phyloP scores from a whole-genome alignment of 2,888 invertebrate species.

The Hirtodrosophila trivittata region DNA sequence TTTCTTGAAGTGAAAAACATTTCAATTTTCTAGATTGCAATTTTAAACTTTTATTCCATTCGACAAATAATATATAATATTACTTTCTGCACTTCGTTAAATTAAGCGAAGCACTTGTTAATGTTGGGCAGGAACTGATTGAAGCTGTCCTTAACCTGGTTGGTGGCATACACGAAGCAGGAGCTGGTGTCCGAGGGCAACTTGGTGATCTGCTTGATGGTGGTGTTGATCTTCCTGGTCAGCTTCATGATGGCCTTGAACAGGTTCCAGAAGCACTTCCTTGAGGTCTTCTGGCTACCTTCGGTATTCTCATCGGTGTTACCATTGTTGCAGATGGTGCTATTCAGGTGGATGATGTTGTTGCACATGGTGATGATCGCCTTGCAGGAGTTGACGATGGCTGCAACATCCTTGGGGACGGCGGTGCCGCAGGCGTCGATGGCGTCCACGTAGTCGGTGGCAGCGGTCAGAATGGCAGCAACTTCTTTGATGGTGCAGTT shows the following conservation, averaged over 20 bases:
- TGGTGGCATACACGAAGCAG: slow-evolving; percentile 48
- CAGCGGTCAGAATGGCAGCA: slow-evolving; percentile 22
- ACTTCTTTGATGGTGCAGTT: slow-evolving; percentile 54
- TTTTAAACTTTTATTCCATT: no score
- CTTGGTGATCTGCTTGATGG: slow-evolving; percentile 20
- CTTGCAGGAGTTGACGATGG: slow-evolving; percentile 38
- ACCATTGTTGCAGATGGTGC: slow-evolving; percentile 26
- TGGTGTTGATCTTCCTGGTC: slow-evolving; percentile 24
- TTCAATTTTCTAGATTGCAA: no score
- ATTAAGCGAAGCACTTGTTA: slow-evolving; percentile 17
- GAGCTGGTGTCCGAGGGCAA: slow-evolving; percentile 49
- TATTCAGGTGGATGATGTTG: slow-evolving; percentile 32
- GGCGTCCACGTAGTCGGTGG: slow-evolving; percentile 45
- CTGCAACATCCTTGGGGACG: slow-evolving; percentile 53
- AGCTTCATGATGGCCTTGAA: slow-evolving; percentile 23
- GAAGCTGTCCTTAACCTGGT: slow-evolving; percentile 29
- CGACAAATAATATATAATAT: no score
- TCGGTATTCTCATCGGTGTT: slow-evolving; percentile 3
- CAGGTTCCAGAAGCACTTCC: slow-evolving; percentile 18
- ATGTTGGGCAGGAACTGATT: slow-evolving; percentile 46
- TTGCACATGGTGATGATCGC: slow-evolving; percentile 38
- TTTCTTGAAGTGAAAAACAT: no score
- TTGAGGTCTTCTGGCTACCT: neutral
- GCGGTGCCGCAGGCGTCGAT: slow-evolving; percentile 38
- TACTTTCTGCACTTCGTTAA: no score